phyloP scores from a whole-genome alignment of 2,113 vertebrate genomes.

The Poicephalus meyeri region DNA sequence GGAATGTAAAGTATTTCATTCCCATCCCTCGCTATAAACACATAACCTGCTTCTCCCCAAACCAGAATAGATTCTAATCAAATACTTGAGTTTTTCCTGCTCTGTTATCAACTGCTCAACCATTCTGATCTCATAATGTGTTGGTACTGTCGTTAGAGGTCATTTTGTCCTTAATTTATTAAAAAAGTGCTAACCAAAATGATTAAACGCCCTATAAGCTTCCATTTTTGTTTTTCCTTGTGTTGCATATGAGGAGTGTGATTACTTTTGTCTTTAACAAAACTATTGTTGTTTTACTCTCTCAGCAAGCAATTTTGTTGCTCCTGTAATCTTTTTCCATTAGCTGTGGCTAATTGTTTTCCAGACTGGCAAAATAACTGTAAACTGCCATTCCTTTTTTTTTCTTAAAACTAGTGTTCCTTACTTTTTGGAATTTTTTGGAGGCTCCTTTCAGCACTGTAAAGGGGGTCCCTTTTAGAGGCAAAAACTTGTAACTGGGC shows the following conservation, averaged over 20 bases:
- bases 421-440: not conserved
- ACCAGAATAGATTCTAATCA: conserved; percentile 29
- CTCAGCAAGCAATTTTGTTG: not conserved
- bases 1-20: conserved; percentile 17
- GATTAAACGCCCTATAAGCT: not conserved
- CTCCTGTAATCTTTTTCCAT: not conserved
- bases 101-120: not conserved
- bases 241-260: not conserved
- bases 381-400: not conserved
- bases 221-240: not conserved
- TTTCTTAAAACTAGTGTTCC: not conserved
- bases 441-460: not conserved
- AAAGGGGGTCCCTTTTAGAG: not conserved
- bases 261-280: not conserved
- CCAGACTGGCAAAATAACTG: not conserved
- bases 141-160: not conserved
- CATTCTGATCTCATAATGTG: not conserved
- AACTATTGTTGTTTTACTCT: not conserved
- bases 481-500: not conserved
- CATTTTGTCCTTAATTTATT: not conserved
- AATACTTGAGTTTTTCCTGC: not conserved
- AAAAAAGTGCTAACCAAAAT: not conserved
- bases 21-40: not conserved
- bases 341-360: not conserved
- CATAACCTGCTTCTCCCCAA: not conserved